Evolutionary conservation across 2,888 invertebrate species (phyloP).

Genomic region (Polydrusus tereticollis): DNA sequence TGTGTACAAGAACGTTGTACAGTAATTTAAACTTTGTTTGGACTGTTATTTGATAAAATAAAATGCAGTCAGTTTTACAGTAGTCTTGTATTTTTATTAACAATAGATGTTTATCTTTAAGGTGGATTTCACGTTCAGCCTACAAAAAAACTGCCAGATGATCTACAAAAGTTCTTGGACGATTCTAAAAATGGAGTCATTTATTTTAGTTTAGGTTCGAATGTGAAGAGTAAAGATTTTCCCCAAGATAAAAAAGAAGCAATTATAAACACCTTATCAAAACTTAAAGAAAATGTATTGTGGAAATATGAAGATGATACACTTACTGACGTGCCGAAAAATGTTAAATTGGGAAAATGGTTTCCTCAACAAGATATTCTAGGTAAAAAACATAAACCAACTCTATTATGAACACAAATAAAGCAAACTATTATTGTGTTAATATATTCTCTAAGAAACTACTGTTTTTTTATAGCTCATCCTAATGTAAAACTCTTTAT

Average conservation of each 20-base stretch:
- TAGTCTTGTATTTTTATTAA: too few relatives aligned
- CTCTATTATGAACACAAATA: too few relatives aligned
- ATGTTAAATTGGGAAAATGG: constrained; percentile 62
- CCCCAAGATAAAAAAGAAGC: constrained; percentile 68
- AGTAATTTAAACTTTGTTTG: too few relatives aligned
- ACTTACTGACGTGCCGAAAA: constrained; percentile 56
- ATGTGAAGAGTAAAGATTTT: constrained; percentile 71
- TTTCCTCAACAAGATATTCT: constrained; percentile 58
- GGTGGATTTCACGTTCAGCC: constrained; percentile 67
- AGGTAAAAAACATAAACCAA: too few relatives aligned
- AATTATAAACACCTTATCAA: constrained; percentile 71
- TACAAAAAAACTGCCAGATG: constrained; percentile 58
- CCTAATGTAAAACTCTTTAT: constrained; percentile 71
- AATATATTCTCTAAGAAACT: too few relatives aligned
- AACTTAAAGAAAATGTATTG: constrained; percentile 73
- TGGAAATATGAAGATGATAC: constrained; percentile 77
- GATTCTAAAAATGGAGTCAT: constrained; percentile 70
- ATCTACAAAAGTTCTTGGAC: constrained; percentile 70
- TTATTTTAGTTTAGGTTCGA: constrained; percentile 74
- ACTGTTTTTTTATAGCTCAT: constrained; percentile 67
- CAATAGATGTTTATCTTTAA: not conserved
- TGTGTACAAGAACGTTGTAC: too few relatives aligned
- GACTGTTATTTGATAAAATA: too few relatives aligned
- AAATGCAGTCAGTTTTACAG: too few relatives aligned
- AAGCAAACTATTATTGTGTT: too few relatives aligned